Percentiles rank a stretch among this genome's conserved stretches.
Evolutionary conservation across 2,888 invertebrate genomes (phyloP).

Genomic region (Cactoblastis cactorum): DNA sequence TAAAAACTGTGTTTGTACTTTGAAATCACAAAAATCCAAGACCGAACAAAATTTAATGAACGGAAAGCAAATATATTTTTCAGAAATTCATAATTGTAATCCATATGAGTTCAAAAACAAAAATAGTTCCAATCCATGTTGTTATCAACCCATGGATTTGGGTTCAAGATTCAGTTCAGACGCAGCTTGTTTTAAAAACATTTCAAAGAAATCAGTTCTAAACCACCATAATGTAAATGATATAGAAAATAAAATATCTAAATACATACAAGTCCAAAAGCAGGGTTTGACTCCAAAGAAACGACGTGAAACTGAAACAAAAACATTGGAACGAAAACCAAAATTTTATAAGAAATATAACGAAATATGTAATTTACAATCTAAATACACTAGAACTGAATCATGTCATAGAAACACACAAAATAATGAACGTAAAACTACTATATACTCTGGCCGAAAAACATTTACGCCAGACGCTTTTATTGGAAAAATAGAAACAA

Average conservation of each 20-base stretch:
- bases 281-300: no score
- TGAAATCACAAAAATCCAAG: constrained; percentile 5
- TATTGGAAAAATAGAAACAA: neutral
- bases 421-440: neutral
- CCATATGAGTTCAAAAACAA: neutral
- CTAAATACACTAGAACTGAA: neutral
- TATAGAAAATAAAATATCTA: neutral
- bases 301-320: neutral
- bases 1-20: constrained; percentile 8
- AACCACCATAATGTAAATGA: neutral
- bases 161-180: neutral
- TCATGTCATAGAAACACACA: neutral
- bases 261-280: no score
- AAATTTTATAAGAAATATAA: neutral
- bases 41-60: neutral
- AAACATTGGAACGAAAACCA: neutral
- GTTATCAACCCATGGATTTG: neutral
- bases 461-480: neutral
- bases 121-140: neutral
- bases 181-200: neutral
- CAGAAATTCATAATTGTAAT: neutral
- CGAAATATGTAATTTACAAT: neutral
- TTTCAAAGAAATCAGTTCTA: neutral
- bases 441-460: neutral
- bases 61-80: neutral